Conservation (phyloP, 1,140 invertebrate species). For the Rhopalosiphum maidis region DNA sequence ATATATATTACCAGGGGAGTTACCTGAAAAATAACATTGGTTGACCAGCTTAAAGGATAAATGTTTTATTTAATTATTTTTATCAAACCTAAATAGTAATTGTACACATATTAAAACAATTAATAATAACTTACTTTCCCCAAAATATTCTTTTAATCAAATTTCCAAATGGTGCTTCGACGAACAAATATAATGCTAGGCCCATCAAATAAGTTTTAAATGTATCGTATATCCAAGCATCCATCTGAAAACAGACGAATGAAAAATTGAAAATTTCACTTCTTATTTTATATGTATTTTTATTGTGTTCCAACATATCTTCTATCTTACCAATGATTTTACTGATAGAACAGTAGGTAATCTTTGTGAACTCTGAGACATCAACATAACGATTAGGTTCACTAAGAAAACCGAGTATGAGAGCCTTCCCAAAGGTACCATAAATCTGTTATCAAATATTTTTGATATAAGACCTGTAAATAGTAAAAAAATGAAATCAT, state of each 20-base stretch:
- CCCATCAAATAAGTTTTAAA: constrained; percentile 25
- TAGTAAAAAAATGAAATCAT: background rate
- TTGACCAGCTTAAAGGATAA: background rate
- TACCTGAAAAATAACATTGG: background rate
- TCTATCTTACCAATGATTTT: background rate
- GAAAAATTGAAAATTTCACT: background rate
- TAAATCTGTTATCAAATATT: background rate
- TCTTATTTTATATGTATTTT: background rate
- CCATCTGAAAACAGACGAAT: background rate
- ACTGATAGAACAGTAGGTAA: background rate
- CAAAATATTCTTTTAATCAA: background rate
- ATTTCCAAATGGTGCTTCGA: constrained; percentile 36
- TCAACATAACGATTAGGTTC: background rate
- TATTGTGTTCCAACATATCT: background rate
- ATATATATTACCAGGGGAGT: background rate
- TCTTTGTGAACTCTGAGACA: background rate
- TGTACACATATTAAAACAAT: background rate
- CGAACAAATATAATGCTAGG: background rate
- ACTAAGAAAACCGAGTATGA: constrained; percentile 26
- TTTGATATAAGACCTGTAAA: background rate
- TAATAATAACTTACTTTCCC: background rate
- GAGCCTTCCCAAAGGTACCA: background rate
- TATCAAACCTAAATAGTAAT: background rate
- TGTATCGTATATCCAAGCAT: constrained; percentile 16
- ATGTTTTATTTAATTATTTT: background rate